phyloP scores from a whole-genome alignment of 2,888 invertebrate genomes.

The Micropterix aruncella region DNA sequence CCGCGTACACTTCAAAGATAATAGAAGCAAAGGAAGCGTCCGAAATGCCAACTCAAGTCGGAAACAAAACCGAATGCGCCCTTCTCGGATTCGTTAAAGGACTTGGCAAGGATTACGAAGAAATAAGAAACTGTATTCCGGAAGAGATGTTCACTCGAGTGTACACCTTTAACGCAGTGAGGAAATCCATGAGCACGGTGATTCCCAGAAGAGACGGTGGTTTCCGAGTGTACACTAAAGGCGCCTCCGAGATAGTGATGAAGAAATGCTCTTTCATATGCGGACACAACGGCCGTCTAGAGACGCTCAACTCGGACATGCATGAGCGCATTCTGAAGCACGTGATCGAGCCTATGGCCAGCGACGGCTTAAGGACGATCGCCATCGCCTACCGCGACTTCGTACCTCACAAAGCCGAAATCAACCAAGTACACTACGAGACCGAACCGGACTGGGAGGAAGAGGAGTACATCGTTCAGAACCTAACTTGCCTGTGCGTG shows the following conservation, averaged over 20 bases:
- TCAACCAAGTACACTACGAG: constrained; percentile 24
- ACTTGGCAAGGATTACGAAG: constrained; percentile 39
- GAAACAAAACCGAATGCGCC: constrained; percentile 55
- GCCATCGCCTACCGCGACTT: constrained; percentile 40
- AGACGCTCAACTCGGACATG: constrained; percentile 13
- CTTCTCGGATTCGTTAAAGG: constrained; percentile 43
- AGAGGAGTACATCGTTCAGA: constrained; percentile 28
- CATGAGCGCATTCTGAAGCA: constrained; percentile 12
- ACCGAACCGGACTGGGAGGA: constrained; percentile 35
- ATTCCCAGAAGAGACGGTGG: constrained; percentile 28
- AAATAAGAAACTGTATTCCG: constrained; percentile 34
- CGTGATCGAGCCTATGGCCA: constrained; percentile 18
- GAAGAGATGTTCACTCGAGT: constrained; percentile 37
- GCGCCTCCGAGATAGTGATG: constrained; percentile 49
- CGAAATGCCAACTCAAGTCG: constrained; percentile 28
- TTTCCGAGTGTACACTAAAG: constrained; percentile 43
- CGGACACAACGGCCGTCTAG: constrained; percentile 15
- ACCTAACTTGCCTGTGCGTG: constrained; percentile 37
- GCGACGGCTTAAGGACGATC: constrained; percentile 38
- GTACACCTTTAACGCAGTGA: constrained; percentile 48
- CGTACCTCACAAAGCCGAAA: constrained; percentile 22
- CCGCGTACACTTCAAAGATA: constrained; percentile 42
- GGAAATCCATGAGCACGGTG: constrained; percentile 52
- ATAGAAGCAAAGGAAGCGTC: constrained; percentile 17
- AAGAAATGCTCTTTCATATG: constrained; percentile 35